These are phyloP conservation scores for Zophobas morio DNA, from an alignment of 1,140 invertebrate species.

Conservation along the genomic window DNA sequence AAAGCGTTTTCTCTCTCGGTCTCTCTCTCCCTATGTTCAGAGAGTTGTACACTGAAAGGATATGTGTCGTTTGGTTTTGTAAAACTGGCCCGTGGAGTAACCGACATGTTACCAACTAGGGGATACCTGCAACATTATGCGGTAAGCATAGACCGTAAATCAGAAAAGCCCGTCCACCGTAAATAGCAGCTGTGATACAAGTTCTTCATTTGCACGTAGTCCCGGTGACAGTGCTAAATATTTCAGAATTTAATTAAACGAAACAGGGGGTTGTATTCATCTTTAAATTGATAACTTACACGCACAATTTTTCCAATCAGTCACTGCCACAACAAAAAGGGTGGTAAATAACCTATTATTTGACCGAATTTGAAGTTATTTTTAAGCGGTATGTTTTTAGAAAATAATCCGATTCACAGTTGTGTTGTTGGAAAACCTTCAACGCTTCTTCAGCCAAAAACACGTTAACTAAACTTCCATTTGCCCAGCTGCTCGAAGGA, in stretches of 20 bases:
- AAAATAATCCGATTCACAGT: no score
- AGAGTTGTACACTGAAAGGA: background rate
- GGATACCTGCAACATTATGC: slow-evolving; percentile 41
- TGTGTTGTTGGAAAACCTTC: no score
- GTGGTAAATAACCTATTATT: no score
- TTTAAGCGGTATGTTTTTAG: no score
- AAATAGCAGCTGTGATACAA: slow-evolving; percentile 44
- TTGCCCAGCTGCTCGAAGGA: no score
- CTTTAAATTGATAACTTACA: no score
- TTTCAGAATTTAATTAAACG: slow-evolving; percentile 24
- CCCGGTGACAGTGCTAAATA: background rate
- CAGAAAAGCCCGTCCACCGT: slow-evolving; percentile 37
- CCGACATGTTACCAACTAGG: slow-evolving; percentile 38
- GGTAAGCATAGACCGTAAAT: slow-evolving; percentile 45
- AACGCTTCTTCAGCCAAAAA: no score
- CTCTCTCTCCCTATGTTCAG: background rate
- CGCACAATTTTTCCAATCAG: no score
- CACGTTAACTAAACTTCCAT: no score
- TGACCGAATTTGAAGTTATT: no score
- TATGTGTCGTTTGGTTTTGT: background rate
- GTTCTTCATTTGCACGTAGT: slow-evolving; percentile 41
- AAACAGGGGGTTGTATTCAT: background rate
- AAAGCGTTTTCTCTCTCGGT: background rate
- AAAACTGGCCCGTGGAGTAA: slow-evolving; percentile 36
- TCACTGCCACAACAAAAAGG: no score